Evolutionary conservation across 2,797 vertebrate species (phyloP), one percentile per base, ranked within the genome.

Genomic region (Oreochromis grahami): DNA sequence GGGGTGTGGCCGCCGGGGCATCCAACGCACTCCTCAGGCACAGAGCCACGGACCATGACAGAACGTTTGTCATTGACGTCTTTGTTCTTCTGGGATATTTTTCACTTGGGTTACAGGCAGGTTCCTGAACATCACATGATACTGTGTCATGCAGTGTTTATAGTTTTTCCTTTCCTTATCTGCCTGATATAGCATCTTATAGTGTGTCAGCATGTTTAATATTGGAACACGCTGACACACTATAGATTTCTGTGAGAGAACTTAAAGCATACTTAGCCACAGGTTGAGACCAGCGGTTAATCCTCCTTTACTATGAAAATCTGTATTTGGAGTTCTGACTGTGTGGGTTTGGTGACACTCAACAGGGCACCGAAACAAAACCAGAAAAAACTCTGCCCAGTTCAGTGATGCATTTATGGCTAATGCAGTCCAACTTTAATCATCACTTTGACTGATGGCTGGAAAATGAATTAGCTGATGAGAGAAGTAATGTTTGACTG

Each of bases 201-300:
- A 11, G 56, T 19, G 56, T 60, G 29, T 60, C 29, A 52, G n/a
- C 58, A 60, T 36, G 32, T n/a, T 63, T 12, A 11, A 65, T 21
- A 65, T 21, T 10, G 2, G 19, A 65, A 60, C 58, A 36, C 4
- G 29, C 41, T 86, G 88, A 90, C 83, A 83, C 84, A 84, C 15
- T 3, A 43, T 36, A 80, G 32, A 58, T 43, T 77, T 50, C 79
- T 91, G 92, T 89, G 89, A 90, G 76, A 38, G 58, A 38, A 56
- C 41, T 68, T 78, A 41, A 70, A 81, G 76, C 74, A 70, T 17
- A 19, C 83, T 43, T 70, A 88, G 86, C 45, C 43, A 24, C 7
- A 21, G 48, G 65, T 77, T 84, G 52, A 80, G 41, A 76, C 50
- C 79, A 78, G 52, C 60, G n/a, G 60, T 55, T 65, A 32, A 6